These are phyloP conservation scores for Grus americana DNA, from an alignment of 2,113 vertebrate species.

Conservation along the genomic window DNA sequence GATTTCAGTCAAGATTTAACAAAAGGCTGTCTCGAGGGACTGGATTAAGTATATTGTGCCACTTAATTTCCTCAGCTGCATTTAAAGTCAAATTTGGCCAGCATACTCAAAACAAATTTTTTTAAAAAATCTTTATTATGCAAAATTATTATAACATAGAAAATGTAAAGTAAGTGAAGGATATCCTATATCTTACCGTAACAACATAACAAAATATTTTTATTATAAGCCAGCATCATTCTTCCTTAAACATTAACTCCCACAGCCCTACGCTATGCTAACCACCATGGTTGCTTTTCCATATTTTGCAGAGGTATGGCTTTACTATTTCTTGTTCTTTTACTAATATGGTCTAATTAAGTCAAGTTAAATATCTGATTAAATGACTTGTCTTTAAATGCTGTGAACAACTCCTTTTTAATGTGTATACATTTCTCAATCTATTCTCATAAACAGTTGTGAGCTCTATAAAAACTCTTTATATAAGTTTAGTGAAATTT, in stretches of 20 bases:
- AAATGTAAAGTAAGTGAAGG: not conserved
- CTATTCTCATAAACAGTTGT: not conserved
- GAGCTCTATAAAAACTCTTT: not conserved
- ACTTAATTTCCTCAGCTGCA: constrained; percentile 46
- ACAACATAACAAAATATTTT: not conserved
- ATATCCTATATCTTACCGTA: not conserved
- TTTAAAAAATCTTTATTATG: not conserved
- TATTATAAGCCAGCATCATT: not conserved
- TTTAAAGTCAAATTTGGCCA: constrained; percentile 30
- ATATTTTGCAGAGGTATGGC: not conserved
- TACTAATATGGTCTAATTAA: not conserved
- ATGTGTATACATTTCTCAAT: not conserved
- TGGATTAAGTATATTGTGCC: constrained; percentile 23
- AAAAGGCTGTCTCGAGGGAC: constrained; percentile 48
- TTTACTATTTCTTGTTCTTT: not conserved
- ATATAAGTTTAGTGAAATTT: not conserved
- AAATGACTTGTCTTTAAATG: not conserved
- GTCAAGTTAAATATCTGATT: not conserved
- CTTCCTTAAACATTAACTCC: not conserved
- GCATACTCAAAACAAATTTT: not conserved
- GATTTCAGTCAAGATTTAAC: constrained; percentile 61
- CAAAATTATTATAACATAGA: not conserved
- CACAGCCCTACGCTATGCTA: not conserved
- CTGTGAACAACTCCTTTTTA: not conserved
- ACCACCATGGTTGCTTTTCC: not conserved